Evolutionary conservation across 1,140 invertebrate genomes (phyloP).

Genomic region (Aphis gossypii): DNA sequence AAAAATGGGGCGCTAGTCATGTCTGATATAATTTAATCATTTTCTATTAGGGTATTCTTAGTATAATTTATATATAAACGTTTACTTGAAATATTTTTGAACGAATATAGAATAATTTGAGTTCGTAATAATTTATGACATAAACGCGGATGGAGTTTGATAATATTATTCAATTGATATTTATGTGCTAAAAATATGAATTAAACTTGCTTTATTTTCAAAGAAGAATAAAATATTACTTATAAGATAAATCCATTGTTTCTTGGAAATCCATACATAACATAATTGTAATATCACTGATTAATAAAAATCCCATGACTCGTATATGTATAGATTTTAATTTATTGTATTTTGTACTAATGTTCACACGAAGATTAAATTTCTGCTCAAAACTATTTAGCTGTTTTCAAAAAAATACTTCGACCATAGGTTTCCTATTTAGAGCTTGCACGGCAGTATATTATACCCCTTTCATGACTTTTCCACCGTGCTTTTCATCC

Average conservation of each 20-base stretch:
- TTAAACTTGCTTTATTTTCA: fast-evolving
- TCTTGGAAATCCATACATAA: background rate
- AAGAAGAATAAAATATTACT: background rate
- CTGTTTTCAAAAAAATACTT: background rate
- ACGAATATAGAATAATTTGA: background rate
- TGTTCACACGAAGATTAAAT: background rate
- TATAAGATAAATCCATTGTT: background rate
- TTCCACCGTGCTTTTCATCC: background rate
- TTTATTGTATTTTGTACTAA: background rate
- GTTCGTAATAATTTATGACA: background rate
- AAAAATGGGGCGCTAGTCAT: background rate
- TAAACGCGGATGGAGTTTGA: background rate
- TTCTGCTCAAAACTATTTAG: background rate
- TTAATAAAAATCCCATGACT: background rate
- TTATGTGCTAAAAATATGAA: background rate
- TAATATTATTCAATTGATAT: background rate
- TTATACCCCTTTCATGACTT: background rate
- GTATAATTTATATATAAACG: background rate
- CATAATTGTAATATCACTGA: background rate
- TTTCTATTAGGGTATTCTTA: too few relatives aligned
- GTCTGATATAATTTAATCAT: background rate
- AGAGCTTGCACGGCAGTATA: background rate
- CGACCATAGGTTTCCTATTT: background rate
- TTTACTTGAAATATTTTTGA: background rate
- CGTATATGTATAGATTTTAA: background rate